These are phyloP conservation scores for Pentamera pediparva DNA, from an alignment of 53 echinoderm and acorn worm species.

Conservation along the genomic window DNA sequence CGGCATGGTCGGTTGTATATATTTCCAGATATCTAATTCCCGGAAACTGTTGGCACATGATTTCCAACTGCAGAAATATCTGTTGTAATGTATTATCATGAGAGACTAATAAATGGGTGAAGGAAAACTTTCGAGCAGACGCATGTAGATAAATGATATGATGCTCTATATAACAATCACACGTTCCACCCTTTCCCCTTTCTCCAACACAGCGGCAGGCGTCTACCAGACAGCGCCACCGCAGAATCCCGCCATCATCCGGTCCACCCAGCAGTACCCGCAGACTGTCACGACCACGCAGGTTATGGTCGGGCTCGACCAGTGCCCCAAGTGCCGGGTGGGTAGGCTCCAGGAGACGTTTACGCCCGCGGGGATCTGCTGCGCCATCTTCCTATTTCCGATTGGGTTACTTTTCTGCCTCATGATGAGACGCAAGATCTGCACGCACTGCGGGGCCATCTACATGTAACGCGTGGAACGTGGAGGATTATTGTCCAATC, in stretches of 20 bases:
- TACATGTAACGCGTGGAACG: conserved; percentile 32
- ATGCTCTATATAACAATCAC: too few relatives aligned
- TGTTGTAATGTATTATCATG: too few relatives aligned
- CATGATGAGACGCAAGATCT: conserved; percentile 34
- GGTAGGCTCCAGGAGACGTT: conserved; percentile 40
- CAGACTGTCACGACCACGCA: conserved; percentile 33
- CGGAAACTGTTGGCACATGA: too few relatives aligned
- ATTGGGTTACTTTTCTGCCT: conserved; percentile 39
- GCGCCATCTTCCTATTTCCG: conserved; percentile 45
- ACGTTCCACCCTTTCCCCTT: not conserved
- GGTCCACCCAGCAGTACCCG: conserved; percentile 23
- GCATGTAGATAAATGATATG: too few relatives aligned
- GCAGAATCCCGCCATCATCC: not conserved
- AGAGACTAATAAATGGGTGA: too few relatives aligned
- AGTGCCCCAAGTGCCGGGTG: conserved; percentile 37
- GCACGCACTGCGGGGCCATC: conserved; percentile 40
- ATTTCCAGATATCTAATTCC: too few relatives aligned
- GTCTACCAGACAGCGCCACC: conserved; percentile 25
- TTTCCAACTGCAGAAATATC: too few relatives aligned
- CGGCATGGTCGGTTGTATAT: too few relatives aligned
- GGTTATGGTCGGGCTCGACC: conserved; percentile 22
- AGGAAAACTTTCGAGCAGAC: too few relatives aligned
- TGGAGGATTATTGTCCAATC: too few relatives aligned
- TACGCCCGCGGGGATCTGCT: conserved; percentile 34
- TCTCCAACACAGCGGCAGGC: too few relatives aligned